Evolutionary conservation across 64 coral and sea anemone species (phyloP).

Genomic region (Porites australiensis): DNA sequence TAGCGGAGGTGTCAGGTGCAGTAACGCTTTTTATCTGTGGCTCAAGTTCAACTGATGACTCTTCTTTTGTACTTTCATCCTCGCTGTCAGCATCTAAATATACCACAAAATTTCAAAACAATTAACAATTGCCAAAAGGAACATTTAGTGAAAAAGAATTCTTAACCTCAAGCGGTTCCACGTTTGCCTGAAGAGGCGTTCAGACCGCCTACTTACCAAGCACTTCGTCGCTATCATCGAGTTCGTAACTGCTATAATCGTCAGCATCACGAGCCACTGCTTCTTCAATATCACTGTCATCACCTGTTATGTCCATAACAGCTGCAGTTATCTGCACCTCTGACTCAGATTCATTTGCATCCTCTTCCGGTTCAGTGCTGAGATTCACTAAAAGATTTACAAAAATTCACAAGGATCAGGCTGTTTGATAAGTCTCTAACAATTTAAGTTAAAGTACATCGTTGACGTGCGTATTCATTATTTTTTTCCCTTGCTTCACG

Average conservation of each 20-base stretch:
- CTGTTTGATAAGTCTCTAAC: too few species aligned
- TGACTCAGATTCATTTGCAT: conserved; percentile 46
- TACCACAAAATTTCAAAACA: neutral
- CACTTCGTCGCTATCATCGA: conserved; percentile 86
- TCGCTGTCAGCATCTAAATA: conserved; percentile 23
- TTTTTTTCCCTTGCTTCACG: too few species aligned
- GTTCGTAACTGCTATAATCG: conserved; percentile 83
- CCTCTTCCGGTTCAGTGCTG: neutral
- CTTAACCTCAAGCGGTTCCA: too few species aligned
- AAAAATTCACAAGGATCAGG: neutral
- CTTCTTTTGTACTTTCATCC: neutral
- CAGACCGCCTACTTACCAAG: conserved; percentile 35
- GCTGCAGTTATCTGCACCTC: conserved; percentile 94
- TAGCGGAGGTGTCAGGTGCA: neutral
- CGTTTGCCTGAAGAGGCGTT: neutral
- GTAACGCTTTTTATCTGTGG: conserved; percentile 26
- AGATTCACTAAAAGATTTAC: neutral
- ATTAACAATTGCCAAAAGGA: too few species aligned
- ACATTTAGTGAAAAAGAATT: too few species aligned
- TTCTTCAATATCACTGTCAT: conserved; percentile 76
- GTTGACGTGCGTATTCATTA: too few species aligned
- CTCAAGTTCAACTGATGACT: neutral
- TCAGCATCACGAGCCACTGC: conserved; percentile 59
- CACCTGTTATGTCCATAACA: conserved; percentile 78
- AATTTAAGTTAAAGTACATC: too few species aligned